Base-by-base conservation (phyloP, 2,113 vertebrate species). In the Mystacornis crossleyi region DNA sequence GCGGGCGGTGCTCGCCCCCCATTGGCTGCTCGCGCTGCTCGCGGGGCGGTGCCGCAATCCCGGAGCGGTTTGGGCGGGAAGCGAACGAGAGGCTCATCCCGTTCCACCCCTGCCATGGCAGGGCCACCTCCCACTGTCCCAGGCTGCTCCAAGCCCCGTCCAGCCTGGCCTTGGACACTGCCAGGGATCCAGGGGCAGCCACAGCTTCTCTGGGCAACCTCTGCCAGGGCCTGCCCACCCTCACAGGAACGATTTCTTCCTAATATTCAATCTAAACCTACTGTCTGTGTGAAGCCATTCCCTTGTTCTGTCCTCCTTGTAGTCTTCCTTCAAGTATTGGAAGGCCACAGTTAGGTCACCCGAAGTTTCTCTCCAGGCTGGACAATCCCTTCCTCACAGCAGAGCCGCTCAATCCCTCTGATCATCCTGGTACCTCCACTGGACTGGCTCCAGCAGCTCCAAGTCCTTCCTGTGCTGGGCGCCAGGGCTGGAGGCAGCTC, bases 41-140 rank as follows among this genome's bases (percentile, higher is more conserved):
- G 34, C 8, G 65, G 64, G 75, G 57, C 85, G 34, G 66, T 2
- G 50, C 31, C 66, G 6, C 48, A 2, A 16, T 1, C 42, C 34
- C 34, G 8, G 24, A 5, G 0, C 1, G 66, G 57, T 71, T 55
- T 21, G 74, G 65, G 57, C 48, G n/a, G 85, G 74, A 79, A 71
- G 40, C 4, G 40, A 7, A 3, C 4, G 5, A 2, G 2, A 8
- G 26, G 17, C 26, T 5, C 25, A 2, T 10, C 28, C 34, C 10
- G 8, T 18, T 11, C 5, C 38, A 38, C 10, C 25, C 8, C 20
- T 14, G 43, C 57, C 34, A 4, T 3, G 34, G 16, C 16, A 19
- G 8, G 45, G 45, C 20, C 28, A 20, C 2, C 9, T 25, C 0
- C 29, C 14, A 1, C 3, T 4, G 0, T 0, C 1, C 29, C 19